Evolutionary conservation across 2,113 vertebrate species (phyloP).

Genomic region (Oceanites oceanicus): DNA sequence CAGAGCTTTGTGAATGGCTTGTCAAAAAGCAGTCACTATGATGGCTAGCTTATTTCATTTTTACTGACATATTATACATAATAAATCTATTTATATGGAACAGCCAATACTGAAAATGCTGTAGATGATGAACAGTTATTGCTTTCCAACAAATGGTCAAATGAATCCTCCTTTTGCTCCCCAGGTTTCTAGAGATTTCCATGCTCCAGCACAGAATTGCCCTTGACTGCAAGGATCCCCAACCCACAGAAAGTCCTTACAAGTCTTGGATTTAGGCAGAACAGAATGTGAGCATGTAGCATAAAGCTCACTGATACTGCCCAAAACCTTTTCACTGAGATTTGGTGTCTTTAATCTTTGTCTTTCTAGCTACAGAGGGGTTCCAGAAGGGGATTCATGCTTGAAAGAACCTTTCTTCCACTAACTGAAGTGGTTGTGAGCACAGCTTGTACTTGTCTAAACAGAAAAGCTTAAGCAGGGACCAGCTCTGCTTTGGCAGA

Average conservation of each 20-base stretch:
- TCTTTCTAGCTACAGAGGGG: neutral
- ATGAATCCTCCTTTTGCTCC: neutral
- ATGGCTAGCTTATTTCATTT: neutral
- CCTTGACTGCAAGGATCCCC: neutral
- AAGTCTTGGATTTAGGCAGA: neutral
- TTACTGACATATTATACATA: neutral
- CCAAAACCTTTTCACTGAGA: neutral
- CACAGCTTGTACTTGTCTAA: neutral
- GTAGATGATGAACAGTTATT: neutral
- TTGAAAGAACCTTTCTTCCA: neutral
- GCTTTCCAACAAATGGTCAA: neutral
- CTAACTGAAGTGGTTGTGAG: neutral
- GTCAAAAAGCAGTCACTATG: neutral
- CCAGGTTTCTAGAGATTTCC: neutral
- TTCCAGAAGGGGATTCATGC: neutral
- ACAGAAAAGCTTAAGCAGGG: neutral
- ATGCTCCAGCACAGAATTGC: neutral
- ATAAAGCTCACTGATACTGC: neutral
- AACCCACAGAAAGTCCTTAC: neutral
- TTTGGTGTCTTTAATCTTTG: neutral
- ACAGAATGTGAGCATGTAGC: neutral
- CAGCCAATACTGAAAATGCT: neutral
- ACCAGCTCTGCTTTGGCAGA: neutral
- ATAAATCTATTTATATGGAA: neutral
- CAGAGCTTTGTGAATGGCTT: neutral